phyloP scores from a whole-genome alignment of 2,113 vertebrate genomes.

The Ivindomyrus marchei region DNA sequence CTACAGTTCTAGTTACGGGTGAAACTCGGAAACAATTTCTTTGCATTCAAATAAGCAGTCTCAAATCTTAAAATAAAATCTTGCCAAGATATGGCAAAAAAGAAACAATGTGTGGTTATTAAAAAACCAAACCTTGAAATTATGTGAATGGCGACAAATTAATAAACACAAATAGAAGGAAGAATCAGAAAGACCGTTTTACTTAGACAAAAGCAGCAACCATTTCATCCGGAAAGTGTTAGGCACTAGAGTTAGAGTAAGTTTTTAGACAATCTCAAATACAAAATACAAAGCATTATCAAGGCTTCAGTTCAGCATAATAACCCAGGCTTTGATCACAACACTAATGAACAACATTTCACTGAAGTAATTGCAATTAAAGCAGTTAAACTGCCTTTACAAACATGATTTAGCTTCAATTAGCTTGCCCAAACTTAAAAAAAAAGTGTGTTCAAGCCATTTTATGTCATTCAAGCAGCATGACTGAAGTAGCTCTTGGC shows the following conservation, averaged over 20 bases:
- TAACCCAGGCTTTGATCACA: constrained; percentile 2
- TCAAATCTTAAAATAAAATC: neutral
- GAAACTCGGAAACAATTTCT: constrained; percentile 72
- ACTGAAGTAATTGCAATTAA: constrained; percentile 11
- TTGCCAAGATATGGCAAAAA: neutral
- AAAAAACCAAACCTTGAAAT: neutral
- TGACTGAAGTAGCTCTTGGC: neutral
- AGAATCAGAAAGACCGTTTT: neutral
- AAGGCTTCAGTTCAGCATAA: neutral
- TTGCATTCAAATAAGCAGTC: constrained; percentile 1
- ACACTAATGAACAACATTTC: constrained; percentile 4
- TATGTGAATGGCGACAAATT: neutral
- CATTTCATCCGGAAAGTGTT: neutral
- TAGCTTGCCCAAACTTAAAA: neutral
- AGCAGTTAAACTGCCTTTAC: constrained; percentile 7
- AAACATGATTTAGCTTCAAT: constrained; percentile 9
- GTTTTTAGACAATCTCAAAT: neutral
- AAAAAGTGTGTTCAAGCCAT: neutral
- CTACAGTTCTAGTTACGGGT: constrained; percentile 71
- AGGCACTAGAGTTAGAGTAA: neutral
- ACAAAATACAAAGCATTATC: neutral
- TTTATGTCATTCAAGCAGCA: neutral
- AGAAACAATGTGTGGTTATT: neutral
- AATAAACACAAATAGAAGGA: neutral
- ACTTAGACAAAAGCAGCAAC: neutral